Conservation (phyloP, 23 tunicate species). For the Oikopleura albicans region DNA sequence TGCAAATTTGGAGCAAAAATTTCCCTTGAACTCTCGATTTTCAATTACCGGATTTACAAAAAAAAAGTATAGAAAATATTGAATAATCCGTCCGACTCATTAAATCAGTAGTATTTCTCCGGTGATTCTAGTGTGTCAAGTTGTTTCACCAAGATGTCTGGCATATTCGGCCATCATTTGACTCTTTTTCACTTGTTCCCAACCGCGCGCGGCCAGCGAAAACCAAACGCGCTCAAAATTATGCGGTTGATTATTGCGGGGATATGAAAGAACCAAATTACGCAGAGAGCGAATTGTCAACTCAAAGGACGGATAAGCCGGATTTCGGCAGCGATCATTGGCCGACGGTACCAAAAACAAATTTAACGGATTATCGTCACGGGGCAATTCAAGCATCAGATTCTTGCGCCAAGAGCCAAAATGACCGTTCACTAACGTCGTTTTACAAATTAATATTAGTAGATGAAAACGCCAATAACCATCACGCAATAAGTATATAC, state of each 20-base stretch:
- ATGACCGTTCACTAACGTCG: not conserved
- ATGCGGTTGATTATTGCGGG: not conserved
- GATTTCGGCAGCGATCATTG: conserved; percentile 11
- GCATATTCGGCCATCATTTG: conserved; percentile 14
- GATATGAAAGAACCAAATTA: conserved; percentile 1
- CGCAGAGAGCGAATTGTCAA: conserved; percentile 7
- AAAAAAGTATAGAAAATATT: no score
- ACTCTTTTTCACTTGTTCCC: conserved; percentile 1
- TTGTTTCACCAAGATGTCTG: not conserved
- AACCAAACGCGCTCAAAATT: not conserved
- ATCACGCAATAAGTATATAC: no score
- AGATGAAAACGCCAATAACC: no score
- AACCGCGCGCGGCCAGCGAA: not conserved
- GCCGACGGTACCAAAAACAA: not conserved
- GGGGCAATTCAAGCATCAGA: conserved; percentile 6
- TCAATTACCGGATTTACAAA: no score
- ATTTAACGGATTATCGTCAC: not conserved
- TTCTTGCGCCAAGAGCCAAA: conserved; percentile 14
- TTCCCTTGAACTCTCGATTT: no score
- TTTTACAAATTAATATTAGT: no score
- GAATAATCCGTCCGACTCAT: no score
- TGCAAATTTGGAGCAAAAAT: no score
- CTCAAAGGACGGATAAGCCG: conserved; percentile 15
- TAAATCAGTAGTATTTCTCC: not conserved
- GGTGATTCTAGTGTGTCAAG: not conserved